Conservation (phyloP, 2,888 invertebrate species). For the Euplagia quadripunctaria region DNA sequence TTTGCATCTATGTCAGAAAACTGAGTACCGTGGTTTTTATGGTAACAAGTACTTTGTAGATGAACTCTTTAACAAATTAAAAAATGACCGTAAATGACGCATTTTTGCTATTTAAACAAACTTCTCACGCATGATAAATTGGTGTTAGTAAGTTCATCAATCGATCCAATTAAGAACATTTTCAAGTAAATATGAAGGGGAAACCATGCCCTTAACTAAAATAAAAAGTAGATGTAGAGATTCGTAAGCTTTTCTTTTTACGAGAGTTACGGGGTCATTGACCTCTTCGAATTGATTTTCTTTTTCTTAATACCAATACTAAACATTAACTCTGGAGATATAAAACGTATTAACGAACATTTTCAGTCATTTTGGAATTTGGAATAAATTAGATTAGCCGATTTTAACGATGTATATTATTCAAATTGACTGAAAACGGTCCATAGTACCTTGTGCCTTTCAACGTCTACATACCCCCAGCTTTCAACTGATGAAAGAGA, state of each 20-base stretch:
- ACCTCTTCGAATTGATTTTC: constrained; percentile 21
- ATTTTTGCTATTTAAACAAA: no score
- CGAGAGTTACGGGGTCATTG: constrained; percentile 29
- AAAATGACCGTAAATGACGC: no score
- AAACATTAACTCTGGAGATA: not conserved
- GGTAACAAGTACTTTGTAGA: no score
- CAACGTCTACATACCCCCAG: not conserved
- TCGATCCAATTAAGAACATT: no score
- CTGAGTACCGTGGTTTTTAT: no score
- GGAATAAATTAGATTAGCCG: not conserved
- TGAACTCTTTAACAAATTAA: no score
- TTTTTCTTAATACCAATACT: not conserved
- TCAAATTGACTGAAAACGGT: not conserved
- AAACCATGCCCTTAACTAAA: no score
- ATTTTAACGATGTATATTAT: not conserved
- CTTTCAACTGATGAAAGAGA: not conserved
- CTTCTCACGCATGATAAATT: no score
- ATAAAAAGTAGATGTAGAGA: not conserved
- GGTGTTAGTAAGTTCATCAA: no score
- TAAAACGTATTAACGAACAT: not conserved
- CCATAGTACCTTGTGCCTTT: not conserved
- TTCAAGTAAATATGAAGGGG: no score
- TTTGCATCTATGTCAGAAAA: no score
- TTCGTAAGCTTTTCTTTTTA: constrained; percentile 15
- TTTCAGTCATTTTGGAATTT: not conserved